Conservation (phyloP, 2,888 invertebrate species). For the Caenorhabditis becei region DNA sequence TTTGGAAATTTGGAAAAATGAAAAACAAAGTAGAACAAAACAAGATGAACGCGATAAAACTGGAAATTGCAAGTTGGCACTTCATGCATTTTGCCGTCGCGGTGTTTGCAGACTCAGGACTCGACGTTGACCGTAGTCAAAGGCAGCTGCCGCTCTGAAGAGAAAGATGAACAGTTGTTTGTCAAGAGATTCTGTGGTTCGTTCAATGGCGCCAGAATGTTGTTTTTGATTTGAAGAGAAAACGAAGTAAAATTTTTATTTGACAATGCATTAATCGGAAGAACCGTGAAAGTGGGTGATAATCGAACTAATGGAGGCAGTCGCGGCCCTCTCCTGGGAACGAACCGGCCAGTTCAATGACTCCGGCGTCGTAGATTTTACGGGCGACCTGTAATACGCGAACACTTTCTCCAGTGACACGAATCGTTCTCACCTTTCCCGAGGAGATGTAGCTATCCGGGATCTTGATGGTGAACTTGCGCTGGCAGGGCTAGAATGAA, state of each 20-base stretch:
- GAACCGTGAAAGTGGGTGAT: not conserved
- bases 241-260: too few relatives aligned
- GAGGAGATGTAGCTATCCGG: slow-evolving; percentile 74
- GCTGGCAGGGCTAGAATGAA: slow-evolving; percentile 71
- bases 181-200: too few relatives aligned
- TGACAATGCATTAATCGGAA: not conserved
- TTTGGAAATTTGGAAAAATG: not conserved
- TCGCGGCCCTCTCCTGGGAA: slow-evolving; percentile 70
- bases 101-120: slow-evolving; percentile 40
- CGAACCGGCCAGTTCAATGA: slow-evolving; percentile 70
- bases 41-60: not conserved
- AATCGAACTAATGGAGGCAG: slow-evolving; percentile 63
- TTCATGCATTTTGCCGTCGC: slow-evolving; percentile 44
- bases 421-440: slow-evolving; percentile 60
- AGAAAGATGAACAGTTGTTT: not conserved
- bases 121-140: not conserved
- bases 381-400: slow-evolving; percentile 47
- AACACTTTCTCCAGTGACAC: not conserved
- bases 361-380: slow-evolving; percentile 71
- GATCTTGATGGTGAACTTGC: slow-evolving; percentile 77
- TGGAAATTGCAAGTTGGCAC: slow-evolving; percentile 23
- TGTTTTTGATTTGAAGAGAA: too few relatives aligned
- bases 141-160: not conserved
- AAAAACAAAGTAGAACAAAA: slow-evolving; percentile 3
- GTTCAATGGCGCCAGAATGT: too few relatives aligned